phyloP scores from a whole-genome alignment of 2,113 vertebrate genomes.

The Muscicapa adusta region DNA sequence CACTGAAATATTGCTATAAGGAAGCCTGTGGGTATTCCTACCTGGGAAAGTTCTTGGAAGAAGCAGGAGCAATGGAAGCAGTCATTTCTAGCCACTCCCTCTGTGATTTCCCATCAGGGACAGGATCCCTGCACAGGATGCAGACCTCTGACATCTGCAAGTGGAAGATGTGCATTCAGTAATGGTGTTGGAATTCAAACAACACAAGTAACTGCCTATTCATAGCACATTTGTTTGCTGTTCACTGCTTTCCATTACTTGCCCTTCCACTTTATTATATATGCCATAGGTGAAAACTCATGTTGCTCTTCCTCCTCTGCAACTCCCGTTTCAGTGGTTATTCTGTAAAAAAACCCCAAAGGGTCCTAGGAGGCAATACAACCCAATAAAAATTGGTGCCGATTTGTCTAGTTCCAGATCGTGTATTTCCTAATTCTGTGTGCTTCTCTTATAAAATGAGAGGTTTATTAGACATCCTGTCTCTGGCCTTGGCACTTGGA shows the following conservation, averaged over 20 bases:
- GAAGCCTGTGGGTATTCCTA: not conserved
- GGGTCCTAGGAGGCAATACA: not conserved
- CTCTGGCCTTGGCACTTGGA: not conserved
- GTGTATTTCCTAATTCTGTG: not conserved
- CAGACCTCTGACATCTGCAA: not conserved
- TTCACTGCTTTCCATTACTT: not conserved
- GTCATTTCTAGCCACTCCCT: not conserved
- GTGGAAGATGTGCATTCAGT: not conserved
- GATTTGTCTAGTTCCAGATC: not conserved
- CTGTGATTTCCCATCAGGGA: not conserved
- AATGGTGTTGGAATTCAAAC: not conserved
- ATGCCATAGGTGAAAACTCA: not conserved
- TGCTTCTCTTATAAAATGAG: not conserved
- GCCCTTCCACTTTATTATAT: not conserved
- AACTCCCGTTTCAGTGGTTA: not conserved
- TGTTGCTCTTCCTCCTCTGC: not conserved
- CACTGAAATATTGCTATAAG: not conserved
- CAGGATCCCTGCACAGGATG: not conserved
- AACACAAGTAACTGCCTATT: not conserved
- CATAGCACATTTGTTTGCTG: not conserved
- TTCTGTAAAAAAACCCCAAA: not conserved
- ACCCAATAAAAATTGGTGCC: not conserved
- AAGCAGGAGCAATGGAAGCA: not conserved
- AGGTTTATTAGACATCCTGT: conserved; percentile 3
- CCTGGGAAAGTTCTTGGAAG: not conserved